Conservation (phyloP, 2,888 invertebrate species). For the Acleris cristana region DNA sequence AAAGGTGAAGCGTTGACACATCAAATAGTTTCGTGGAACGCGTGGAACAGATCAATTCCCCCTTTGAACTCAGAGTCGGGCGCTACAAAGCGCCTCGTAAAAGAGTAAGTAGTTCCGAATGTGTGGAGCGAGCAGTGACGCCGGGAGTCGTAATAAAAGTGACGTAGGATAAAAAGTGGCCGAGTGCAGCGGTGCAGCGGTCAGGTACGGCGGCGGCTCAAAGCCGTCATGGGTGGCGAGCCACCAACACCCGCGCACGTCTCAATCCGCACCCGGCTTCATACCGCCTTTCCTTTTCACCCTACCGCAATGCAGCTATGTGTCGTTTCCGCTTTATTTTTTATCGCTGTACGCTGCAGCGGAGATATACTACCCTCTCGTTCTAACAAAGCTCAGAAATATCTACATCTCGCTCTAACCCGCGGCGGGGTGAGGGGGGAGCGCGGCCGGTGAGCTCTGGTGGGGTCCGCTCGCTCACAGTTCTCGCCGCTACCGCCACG, state of each 20-base stretch:
- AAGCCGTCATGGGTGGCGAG: slow-evolving; percentile 84
- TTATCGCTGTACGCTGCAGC: slow-evolving; percentile 78
- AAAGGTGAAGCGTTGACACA: slow-evolving; percentile 59
- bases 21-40: slow-evolving; percentile 67
- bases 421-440: slow-evolving; percentile 60
- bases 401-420: slow-evolving; percentile 61
- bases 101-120: slow-evolving; percentile 77
- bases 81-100: slow-evolving; percentile 68
- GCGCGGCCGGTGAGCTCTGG: slow-evolving; percentile 61
- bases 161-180: slow-evolving; percentile 76
- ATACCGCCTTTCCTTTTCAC: slow-evolving; percentile 82
- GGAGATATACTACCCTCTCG: slow-evolving; percentile 74
- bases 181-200: slow-evolving; percentile 44
- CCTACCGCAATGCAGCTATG: slow-evolving; percentile 83
- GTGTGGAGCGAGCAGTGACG: slow-evolving; percentile 71
- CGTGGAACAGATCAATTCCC: slow-evolving; percentile 71
- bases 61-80: slow-evolving; percentile 64
- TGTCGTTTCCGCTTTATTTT: slow-evolving; percentile 84
- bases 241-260: slow-evolving; percentile 82
- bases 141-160: slow-evolving; percentile 78
- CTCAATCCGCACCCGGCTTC: slow-evolving; percentile 83
- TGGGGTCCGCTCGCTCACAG: slow-evolving; percentile 77
- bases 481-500: slow-evolving; percentile 70
- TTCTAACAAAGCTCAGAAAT: slow-evolving; percentile 69
- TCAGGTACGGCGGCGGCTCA: slow-evolving; percentile 72